Evolutionary conservation across 2,888 invertebrate species (phyloP), one percentile per base, ranked within the genome.

Genomic region (Xylocampa areola): DNA sequence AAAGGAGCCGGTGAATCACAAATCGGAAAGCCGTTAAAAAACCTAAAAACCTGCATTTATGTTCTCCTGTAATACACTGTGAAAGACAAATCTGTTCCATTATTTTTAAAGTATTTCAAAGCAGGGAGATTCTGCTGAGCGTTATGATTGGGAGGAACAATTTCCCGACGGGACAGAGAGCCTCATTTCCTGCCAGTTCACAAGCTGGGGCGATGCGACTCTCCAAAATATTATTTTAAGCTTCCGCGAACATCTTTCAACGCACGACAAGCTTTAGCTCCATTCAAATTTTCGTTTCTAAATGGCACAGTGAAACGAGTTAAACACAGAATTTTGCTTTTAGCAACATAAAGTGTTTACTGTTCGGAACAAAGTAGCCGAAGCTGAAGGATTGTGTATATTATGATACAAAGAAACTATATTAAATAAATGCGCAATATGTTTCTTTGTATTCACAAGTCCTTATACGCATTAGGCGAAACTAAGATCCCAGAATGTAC

Each of bases 141-240:
- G 88, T 88, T 90, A 91, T 91, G 91, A 91, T 92, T 89, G 86
- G 87, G 83, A 87, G 87, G 89, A 88, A 89, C 91, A 90, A 92
- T 92, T 92, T 92, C 92, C 92, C 92, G 89, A 73, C 85, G 90
- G 91, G 84, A 84, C 90, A 88, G 89, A 87, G 87, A 86, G 86
- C 82, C 90, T 92, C 91, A 92, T 94, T 94, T 94, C 93, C 93
- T 90, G 87, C 67, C 75, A 84, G 84, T 82, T 84, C 85, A 79
- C 81, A 81, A 84, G 84, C 78, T 81, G 76, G 76, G 77, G 77
- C 81, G 80, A 82, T 84, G 81, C 82, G 83, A 83, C 83, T 82
- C 83, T 88, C 81, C 86, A 80, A 89, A 92, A 91, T 91, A 91
- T 92, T 91, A 91, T 92, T 91, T 91, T 85, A 87, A 89, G 87